Evolutionary conservation across 2,113 vertebrate genomes (phyloP).

Genomic region (Osmerus mordax): DNA sequence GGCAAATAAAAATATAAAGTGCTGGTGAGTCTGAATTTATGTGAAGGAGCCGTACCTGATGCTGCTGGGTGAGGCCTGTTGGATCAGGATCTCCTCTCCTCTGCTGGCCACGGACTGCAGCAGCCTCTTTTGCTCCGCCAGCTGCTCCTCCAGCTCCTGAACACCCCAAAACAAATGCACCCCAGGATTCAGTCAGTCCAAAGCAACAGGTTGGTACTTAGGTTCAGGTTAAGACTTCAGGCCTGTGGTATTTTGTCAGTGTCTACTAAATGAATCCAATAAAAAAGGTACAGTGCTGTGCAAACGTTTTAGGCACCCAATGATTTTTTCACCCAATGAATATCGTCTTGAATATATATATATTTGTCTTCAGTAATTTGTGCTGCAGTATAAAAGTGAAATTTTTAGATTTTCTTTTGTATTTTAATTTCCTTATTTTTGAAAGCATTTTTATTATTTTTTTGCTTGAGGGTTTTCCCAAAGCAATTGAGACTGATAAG

Average conservation of each 20-base stretch:
- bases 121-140: constrained; percentile 90
- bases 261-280: too few species aligned
- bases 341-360: too few species aligned
- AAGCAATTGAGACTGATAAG: too few species aligned
- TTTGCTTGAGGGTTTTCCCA: background rate
- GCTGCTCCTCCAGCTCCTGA: constrained; percentile 89
- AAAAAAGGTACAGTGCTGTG: too few species aligned
- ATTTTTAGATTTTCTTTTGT: background rate
- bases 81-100: constrained; percentile 90
- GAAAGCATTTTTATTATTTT: background rate
- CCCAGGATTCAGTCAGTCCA: background rate
- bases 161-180: background rate
- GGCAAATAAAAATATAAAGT: too few species aligned
- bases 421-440: background rate
- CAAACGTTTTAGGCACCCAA: too few species aligned
- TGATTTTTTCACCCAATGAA: too few species aligned
- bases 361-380: too few species aligned
- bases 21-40: background rate
- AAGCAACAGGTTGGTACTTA: too few species aligned
- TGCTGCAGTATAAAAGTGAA: too few species aligned
- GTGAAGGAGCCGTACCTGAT: constrained; percentile 24
- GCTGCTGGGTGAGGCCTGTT: constrained; percentile 74
- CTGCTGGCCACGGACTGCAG: constrained; percentile 87
- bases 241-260: too few species aligned
- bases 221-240: too few species aligned